Percentiles rank a stretch among this genome's conserved stretches.
phyloP scores from a whole-genome alignment of 2,888 invertebrate species.

The Physocephala rufipes region DNA sequence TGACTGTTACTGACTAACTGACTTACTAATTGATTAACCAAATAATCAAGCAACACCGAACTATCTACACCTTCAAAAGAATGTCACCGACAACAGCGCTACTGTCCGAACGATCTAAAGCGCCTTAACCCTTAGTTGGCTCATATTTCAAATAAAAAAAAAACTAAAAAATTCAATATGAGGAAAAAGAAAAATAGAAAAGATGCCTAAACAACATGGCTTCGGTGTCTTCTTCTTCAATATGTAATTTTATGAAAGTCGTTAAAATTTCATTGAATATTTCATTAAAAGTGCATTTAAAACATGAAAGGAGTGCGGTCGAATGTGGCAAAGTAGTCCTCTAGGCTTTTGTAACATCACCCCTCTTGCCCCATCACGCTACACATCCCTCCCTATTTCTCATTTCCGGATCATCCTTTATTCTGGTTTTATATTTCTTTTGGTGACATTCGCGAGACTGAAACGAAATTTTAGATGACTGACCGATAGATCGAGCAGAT shows the following conservation, averaged over 20 bases:
- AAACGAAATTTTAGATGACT: neutral
- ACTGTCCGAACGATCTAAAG: too few species aligned
- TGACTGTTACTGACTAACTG: neutral
- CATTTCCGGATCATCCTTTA: constrained; percentile 10
- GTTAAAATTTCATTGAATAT: constrained; percentile 67
- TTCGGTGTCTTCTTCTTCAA: constrained; percentile 60
- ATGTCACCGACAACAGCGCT: too few species aligned
- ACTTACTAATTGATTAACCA: neutral
- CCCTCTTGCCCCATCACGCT: constrained; percentile 4
- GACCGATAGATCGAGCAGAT: neutral
- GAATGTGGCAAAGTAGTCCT: constrained; percentile 21
- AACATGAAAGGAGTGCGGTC: constrained; percentile 31
- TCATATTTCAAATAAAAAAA: constrained; percentile 8
- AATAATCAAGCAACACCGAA: too few species aligned
- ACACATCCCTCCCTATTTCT: constrained; percentile 2
- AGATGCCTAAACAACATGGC: constrained; percentile 35
- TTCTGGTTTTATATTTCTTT: constrained; percentile 17
- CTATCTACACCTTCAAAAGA: too few species aligned
- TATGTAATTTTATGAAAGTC: constrained; percentile 66
- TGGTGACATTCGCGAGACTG: constrained; percentile 22
- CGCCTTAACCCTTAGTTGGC: too few species aligned
- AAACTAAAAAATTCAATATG: neutral
- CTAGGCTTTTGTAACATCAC: constrained; percentile 11
- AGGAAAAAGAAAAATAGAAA: neutral
- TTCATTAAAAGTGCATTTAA: constrained; percentile 46